phyloP scores from a whole-genome alignment of 2,888 invertebrate genomes.

The Andricus quercusramuli region DNA sequence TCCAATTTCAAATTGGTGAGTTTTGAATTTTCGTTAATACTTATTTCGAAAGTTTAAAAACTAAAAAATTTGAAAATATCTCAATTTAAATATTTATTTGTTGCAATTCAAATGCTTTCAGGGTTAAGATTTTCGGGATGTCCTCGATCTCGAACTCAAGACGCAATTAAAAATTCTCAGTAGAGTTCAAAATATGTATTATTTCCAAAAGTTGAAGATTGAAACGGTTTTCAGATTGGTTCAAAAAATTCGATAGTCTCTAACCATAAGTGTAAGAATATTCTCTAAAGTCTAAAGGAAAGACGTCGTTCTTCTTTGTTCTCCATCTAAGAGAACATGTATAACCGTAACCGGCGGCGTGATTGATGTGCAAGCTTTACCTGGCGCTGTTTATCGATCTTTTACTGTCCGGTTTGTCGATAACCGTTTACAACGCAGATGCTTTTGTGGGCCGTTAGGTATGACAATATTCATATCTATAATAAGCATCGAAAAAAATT shows the following conservation, averaged over 20 bases:
- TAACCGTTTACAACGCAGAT: slow-evolving; percentile 42
- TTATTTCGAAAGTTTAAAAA: too few species aligned
- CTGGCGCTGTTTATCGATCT: slow-evolving; percentile 50
- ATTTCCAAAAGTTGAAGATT: too few species aligned
- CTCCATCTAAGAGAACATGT: slow-evolving; percentile 20
- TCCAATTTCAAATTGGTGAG: too few species aligned
- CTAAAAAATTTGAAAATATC: too few species aligned
- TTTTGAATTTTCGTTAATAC: too few species aligned
- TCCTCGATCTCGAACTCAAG: too few species aligned
- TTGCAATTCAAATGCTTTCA: too few species aligned
- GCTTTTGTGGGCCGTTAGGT: slow-evolving; percentile 18
- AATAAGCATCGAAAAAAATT: slow-evolving; percentile 7
- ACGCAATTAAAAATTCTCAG: too few species aligned
- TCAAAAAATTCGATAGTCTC: neutral
- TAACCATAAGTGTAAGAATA: neutral
- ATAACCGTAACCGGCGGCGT: slow-evolving; percentile 45
- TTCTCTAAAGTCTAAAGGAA: neutral
- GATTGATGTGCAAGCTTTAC: slow-evolving; percentile 53
- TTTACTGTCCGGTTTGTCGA: slow-evolving; percentile 45
- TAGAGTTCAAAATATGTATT: too few species aligned
- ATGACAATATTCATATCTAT: slow-evolving; percentile 28
- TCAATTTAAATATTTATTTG: too few species aligned
- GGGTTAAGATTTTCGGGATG: too few species aligned
- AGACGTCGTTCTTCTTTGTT: neutral
- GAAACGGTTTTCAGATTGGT: too few species aligned